Conservation (phyloP, 2,888 invertebrate genomes). For the Bellardia pandia region DNA sequence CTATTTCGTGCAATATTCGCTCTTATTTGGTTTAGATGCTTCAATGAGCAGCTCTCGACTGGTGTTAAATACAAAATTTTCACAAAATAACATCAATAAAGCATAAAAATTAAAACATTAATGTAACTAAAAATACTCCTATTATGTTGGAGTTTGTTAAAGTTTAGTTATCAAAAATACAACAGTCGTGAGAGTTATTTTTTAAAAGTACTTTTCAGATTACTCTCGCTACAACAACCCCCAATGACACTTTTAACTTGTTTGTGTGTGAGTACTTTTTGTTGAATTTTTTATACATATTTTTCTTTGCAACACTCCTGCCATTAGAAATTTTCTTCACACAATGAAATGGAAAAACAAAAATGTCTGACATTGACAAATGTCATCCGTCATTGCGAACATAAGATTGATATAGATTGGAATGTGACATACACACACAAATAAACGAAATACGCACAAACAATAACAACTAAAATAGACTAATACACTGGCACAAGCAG, state of each 20-base stretch:
- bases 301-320: constrained; percentile 62
- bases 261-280: constrained; percentile 24
- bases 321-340: constrained; percentile 74
- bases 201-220: neutral
- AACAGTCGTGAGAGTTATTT: no score
- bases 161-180: no score
- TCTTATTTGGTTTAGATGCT: no score
- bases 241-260: constrained; percentile 50
- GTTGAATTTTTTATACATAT: constrained; percentile 22
- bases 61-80: no score
- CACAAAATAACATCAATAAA: no score
- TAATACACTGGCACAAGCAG: constrained; percentile 41
- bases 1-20: no score
- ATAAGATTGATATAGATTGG: constrained; percentile 85
- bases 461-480: constrained; percentile 22
- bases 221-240: constrained; percentile 58
- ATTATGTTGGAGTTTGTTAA: no score
- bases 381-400: constrained; percentile 85
- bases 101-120: no score
- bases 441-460: constrained; percentile 54
- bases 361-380: constrained; percentile 85
- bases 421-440: constrained; percentile 84
- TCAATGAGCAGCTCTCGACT: no score
- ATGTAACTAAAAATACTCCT: no score
- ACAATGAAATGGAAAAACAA: constrained; percentile 82